Base-by-base conservation (phyloP, 2,888 invertebrate species). In the Drosophila quinaria region DNA sequence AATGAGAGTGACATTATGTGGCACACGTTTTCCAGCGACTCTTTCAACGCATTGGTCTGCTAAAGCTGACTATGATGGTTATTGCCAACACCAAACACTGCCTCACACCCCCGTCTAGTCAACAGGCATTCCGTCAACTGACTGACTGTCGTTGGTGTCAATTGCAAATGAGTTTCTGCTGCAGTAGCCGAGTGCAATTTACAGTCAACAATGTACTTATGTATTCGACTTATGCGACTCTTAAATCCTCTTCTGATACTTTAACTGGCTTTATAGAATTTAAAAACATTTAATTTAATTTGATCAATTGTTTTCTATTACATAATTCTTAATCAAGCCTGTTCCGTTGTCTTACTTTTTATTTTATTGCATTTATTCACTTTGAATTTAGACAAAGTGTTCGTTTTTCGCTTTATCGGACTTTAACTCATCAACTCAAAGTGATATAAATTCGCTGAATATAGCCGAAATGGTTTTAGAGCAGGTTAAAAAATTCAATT, bases 1-100 rank as follows among this genome's bases (percentile, higher is more conserved):
- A 87, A 81, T 81, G 85, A 82, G 86, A 86, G 83, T 78, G 83
- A 86, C 86, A 86, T 74, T 82, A 80, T 86, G 75, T 80, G 80
- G 86, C 83, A 83, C 83, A 84, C 78, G 86, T 83, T 88, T 80
- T 70, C 68, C 68, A 70, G 47, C 17, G 54, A 33, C 59, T 39
- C 37, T 47, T 44, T 64, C 69, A 56, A 42, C 54, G 58, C 33
- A 54, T 68, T 58, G 54, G 42, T 35, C 67, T 44, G 29, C 74
- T 44, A 37, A 37, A 41, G 19, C 67, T 60, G 61, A 25, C 62
- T 59, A 39, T 61, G 63, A 66, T 63, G 67, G 54, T 56, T 74
- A 78, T 74, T 70, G 63, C 65, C 49, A 59, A 31, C 51, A 37
- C 47, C 41, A 41, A 22, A 55, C 33, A 50, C 44, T 15, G 8